Conservation (phyloP, 2,888 invertebrate genomes). For the Himalopsyche japonica region DNA sequence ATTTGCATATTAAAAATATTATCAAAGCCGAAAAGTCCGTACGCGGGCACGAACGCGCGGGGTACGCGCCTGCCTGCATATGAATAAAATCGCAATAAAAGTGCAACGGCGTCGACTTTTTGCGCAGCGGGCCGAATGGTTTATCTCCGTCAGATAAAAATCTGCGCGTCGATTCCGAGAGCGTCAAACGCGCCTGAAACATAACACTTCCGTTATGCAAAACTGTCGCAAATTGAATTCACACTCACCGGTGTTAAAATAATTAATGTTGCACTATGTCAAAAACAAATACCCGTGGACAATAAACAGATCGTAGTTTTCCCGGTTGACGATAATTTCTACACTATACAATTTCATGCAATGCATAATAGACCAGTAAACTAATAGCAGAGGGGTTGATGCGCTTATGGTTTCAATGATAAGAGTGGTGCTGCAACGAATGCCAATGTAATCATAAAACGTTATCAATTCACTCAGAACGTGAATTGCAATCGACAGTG, state of each 20-base stretch:
- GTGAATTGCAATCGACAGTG: too few relatives aligned
- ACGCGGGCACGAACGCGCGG: slow-evolving; percentile 1
- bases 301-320: not conserved
- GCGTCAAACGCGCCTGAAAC: not conserved
- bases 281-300: not conserved
- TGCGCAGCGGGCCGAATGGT: not conserved
- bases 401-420: too few relatives aligned
- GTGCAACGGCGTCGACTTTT: not conserved
- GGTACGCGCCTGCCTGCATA: not conserved
- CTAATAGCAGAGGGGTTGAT: too few relatives aligned
- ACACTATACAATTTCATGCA: too few relatives aligned
- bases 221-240: not conserved
- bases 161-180: not conserved
- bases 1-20: not conserved
- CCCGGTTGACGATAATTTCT: not conserved
- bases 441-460: too few relatives aligned
- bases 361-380: too few relatives aligned
- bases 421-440: too few relatives aligned
- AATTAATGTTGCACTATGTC: not conserved
- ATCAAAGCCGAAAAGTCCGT: not conserved
- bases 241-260: not conserved
- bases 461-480: too few relatives aligned
- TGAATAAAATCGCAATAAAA: not conserved
- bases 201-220: not conserved
- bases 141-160: not conserved